Percentiles rank a stretch among this genome's conserved stretches.
Evolutionary conservation across 2,888 invertebrate species (phyloP).

Genomic region (Helleia helle): DNA sequence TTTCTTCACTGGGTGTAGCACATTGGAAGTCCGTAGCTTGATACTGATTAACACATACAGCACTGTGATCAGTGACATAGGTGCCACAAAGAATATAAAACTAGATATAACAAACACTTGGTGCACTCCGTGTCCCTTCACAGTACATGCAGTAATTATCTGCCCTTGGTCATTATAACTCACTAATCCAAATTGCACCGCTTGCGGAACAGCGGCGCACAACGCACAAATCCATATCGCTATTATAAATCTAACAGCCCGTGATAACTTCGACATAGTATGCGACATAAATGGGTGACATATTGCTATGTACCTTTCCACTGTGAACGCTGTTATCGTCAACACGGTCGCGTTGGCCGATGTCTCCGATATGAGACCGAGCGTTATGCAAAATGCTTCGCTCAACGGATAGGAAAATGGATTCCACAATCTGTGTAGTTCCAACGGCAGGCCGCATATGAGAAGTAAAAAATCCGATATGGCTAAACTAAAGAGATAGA

Average conservation of each 20-base stretch:
- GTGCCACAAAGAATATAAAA: conserved; percentile 87
- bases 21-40: conserved; percentile 78
- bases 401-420: conserved; percentile 83
- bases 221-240: conserved; percentile 86
- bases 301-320: conserved; percentile 91
- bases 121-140: conserved; percentile 73
- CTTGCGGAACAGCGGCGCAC: conserved; percentile 83
- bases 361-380: conserved; percentile 88
- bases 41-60: conserved; percentile 85
- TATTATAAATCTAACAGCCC: conserved; percentile 84
- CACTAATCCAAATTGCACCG: conserved; percentile 86
- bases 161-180: conserved; percentile 54
- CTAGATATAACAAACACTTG: conserved; percentile 87
- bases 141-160: conserved; percentile 70
- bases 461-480: conserved; percentile 84
- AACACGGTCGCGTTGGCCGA: conserved; percentile 89
- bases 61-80: conserved; percentile 89
- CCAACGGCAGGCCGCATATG: conserved; percentile 85
- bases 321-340: conserved; percentile 90
- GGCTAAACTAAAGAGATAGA: conserved; percentile 86
- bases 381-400: conserved; percentile 82
- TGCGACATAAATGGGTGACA: conserved; percentile 89
- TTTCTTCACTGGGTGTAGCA: conserved; percentile 75
- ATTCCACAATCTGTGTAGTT: conserved; percentile 84
- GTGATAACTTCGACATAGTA: conserved; percentile 86